Base-by-base conservation (phyloP, 2,113 vertebrate genomes). In the Bambusicola thoracicus region DNA sequence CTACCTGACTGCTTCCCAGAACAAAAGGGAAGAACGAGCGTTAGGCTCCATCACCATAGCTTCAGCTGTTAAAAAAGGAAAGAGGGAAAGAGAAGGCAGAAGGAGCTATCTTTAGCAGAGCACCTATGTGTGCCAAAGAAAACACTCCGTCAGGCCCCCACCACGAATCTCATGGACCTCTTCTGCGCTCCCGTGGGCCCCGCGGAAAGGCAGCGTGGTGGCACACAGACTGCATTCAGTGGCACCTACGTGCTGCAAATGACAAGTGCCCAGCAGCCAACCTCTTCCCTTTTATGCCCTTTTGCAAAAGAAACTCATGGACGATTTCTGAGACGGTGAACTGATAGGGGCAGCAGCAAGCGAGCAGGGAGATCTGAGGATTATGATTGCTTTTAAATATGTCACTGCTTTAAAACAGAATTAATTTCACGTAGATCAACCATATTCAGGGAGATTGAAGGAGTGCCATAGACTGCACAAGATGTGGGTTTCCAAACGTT, bases 291-390 rank as follows among this genome's bases (percentile, higher is more conserved):
- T 11, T 67, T 67, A 20, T 49, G 29, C 65, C 10, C 17, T 73
- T 73, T 30, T 61, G 80, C 51, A 5, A 75, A 85, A 40, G 32
- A 69, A 69, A 19, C n/a, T n/a, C 58, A 1, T 0, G 34, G 85
- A 5, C 32, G 32, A 8, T 18, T 70, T 59, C 30, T 13, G 13
- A 43, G 59, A 15, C 21, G 55, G 38, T 5, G n/a, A 66, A 53
- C 2, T 30, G 87, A 69, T 14, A 59, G 66, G 77, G 29, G 41
- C 89, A 82, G 89, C 89, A 95, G 89, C 70, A 87, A 91, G 62
- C 0, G 2, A 40, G 46, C 6, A 18, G 0, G 1, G 9, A 48
- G 79, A 73, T 13, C 20, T 0, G 18, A 0, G 2, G 53, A 38
- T 48, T 29, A 9, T 16, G 5, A 36, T 30, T 74, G 67, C 36